Evolutionary conservation across 2,797 vertebrate species (phyloP).

Genomic region (Monodelphis domestica): DNA sequence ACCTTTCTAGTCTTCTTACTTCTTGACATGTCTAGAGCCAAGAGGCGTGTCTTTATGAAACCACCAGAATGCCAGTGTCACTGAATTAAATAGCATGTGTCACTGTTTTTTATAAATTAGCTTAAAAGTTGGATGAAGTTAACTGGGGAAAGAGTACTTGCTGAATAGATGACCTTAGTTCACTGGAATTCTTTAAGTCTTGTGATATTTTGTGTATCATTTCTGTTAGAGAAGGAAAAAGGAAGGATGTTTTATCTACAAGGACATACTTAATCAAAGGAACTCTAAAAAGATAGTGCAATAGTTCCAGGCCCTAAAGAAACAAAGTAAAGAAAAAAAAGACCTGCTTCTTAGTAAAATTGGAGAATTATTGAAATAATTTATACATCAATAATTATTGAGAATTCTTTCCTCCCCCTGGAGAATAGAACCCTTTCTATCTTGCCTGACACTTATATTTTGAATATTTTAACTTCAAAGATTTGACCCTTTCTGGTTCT

Average conservation of each 20-base stretch:
- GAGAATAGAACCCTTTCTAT: neutral
- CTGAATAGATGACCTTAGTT: slow-evolving; percentile 6
- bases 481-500: slow-evolving; percentile 85
- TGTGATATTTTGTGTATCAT: neutral
- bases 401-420: neutral
- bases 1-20: too few species aligned
- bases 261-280: neutral
- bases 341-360: neutral
- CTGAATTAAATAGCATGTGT: too few species aligned
- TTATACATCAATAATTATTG: neutral
- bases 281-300: neutral
- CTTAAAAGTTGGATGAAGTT: slow-evolving; percentile 19
- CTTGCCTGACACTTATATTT: slow-evolving; percentile 70
- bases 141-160: slow-evolving; percentile 24
- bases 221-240: neutral
- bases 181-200: slow-evolving; percentile 4
- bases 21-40: too few species aligned
- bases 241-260: neutral
- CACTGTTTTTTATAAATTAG: slow-evolving; percentile 30
- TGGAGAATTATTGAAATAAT: neutral
- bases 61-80: too few species aligned
- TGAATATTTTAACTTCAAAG: slow-evolving; percentile 69
- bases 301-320: slow-evolving; percentile 5
- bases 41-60: too few species aligned
- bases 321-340: neutral